Conservation (phyloP, 2,113 vertebrate genomes). For the Myrmophylax atrothorax region DNA sequence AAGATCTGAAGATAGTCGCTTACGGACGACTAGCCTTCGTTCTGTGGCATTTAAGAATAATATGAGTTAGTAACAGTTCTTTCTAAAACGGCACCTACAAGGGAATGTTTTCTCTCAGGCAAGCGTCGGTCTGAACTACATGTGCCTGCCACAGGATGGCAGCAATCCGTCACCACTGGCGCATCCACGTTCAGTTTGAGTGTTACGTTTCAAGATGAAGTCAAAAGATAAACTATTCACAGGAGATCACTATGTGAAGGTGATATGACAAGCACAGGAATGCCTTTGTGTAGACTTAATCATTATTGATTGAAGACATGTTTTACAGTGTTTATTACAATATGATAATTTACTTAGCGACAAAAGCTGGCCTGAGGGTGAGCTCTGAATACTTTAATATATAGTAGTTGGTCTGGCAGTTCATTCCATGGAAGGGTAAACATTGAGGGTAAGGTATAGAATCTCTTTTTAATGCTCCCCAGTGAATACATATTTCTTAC, state of each 20-base stretch:
- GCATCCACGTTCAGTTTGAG: background rate
- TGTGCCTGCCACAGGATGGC: constrained; percentile 52
- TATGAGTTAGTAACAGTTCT: background rate
- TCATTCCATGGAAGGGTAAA: background rate
- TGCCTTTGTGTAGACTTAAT: background rate
- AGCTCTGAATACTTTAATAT: background rate
- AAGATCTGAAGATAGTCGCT: background rate
- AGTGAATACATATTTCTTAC: background rate
- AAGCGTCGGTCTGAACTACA: background rate
- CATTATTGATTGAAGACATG: background rate
- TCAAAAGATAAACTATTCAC: background rate
- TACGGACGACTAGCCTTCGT: background rate
- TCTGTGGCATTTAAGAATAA: background rate
- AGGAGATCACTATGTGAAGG: background rate
- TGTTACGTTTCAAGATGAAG: background rate
- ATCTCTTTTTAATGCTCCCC: background rate
- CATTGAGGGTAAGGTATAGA: background rate
- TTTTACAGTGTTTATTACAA: background rate
- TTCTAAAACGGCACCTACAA: background rate
- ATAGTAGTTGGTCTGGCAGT: background rate
- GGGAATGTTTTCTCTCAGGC: background rate
- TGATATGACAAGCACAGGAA: background rate
- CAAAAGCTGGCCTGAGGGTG: background rate
- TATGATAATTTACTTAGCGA: background rate
- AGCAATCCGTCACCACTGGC: background rate